These are phyloP conservation scores for Microctonus hyperodae DNA, from an alignment of 2,888 invertebrate species.

Conservation along the genomic window DNA sequence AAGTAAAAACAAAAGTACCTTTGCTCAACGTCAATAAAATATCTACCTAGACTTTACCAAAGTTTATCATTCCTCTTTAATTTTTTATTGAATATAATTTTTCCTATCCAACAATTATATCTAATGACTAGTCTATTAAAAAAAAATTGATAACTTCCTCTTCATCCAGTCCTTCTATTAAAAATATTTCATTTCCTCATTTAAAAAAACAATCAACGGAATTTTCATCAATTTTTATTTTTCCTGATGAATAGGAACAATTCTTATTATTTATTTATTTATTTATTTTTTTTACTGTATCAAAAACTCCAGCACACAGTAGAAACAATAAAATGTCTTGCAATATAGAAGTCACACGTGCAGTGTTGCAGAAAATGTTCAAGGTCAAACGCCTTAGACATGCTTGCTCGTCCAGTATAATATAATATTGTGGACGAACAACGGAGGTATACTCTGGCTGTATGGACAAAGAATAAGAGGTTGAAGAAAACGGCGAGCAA, in stretches of 20 bases:
- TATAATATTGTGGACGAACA: neutral
- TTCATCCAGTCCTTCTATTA: neutral
- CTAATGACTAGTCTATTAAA: conserved; percentile 5
- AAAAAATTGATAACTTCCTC: neutral
- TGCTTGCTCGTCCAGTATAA: neutral
- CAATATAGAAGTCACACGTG: too few relatives aligned
- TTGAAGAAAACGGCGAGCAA: too few relatives aligned
- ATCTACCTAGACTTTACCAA: neutral
- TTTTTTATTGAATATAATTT: neutral
- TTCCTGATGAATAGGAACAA: neutral
- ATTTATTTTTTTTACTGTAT: too few relatives aligned
- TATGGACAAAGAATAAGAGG: conserved; percentile 19
- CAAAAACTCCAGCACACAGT: too few relatives aligned
- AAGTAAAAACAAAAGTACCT: conserved; percentile 16
- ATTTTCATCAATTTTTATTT: neutral
- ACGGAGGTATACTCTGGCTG: neutral
- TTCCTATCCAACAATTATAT: neutral
- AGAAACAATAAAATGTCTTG: too few relatives aligned
- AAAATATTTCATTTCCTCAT: neutral
- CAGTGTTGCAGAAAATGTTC: conserved; percentile 23
- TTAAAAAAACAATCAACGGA: neutral
- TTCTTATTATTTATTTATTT: neutral
- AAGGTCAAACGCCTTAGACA: conserved; percentile 21
- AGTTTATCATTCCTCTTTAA: neutral
- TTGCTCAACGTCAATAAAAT: conserved; percentile 25